Conservation (phyloP, 2,888 invertebrate species). For the Monoplex corrugatus region DNA sequence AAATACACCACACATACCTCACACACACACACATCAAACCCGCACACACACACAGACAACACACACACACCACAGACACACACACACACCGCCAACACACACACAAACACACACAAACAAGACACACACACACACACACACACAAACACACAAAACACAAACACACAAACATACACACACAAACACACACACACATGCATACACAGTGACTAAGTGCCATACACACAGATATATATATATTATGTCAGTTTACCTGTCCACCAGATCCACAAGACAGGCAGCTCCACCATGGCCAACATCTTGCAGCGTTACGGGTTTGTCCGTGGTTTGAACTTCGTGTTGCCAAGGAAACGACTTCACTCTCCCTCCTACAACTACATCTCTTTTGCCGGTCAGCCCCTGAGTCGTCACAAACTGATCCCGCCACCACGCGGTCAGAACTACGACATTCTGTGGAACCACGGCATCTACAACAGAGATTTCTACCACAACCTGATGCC, state of each 20-base stretch:
- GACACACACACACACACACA: no score
- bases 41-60: no score
- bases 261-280: conserved; percentile 74
- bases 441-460: conserved; percentile 70
- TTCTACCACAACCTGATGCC: conserved; percentile 62
- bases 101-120: no score
- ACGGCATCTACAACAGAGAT: conserved; percentile 66
- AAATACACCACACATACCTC: no score
- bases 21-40: no score
- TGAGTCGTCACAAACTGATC: conserved; percentile 61
- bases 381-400: conserved; percentile 57
- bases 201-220: neutral
- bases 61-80: no score
- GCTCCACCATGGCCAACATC: conserved; percentile 72
- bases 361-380: conserved; percentile 60
- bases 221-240: neutral
- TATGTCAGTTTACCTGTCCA: neutral
- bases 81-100: no score
- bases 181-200: neutral
- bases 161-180: neutral
- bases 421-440: conserved; percentile 64
- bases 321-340: conserved; percentile 64
- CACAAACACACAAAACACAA: neutral
- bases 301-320: conserved; percentile 66
- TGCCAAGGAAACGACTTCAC: conserved; percentile 61